Evolutionary conservation across 2,888 invertebrate genomes (phyloP).

Genomic region (Macrostomum cliftonense): DNA sequence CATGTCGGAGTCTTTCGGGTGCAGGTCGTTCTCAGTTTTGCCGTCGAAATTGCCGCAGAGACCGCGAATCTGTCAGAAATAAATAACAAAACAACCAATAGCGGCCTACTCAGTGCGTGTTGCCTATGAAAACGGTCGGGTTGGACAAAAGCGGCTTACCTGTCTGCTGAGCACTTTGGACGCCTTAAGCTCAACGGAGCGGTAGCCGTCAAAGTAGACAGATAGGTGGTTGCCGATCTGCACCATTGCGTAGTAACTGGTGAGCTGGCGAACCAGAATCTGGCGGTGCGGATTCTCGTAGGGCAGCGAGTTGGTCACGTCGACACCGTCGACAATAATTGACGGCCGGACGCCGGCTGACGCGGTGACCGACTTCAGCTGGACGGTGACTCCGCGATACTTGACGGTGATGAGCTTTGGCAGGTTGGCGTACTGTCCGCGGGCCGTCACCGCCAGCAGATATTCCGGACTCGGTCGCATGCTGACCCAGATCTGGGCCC

Average conservation of each 20-base stretch:
- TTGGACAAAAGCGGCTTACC: neutral
- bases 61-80: constrained; percentile 3
- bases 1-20: constrained; percentile 4
- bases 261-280: neutral
- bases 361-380: constrained; percentile 2
- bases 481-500: constrained; percentile 3
- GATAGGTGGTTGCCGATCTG: constrained; percentile 2
- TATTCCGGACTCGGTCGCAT: constrained; percentile 4
- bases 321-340: neutral
- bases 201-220: constrained; percentile 7
- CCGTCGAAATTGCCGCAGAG: constrained; percentile 11
- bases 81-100: too few relatives aligned
- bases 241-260: constrained; percentile 3
- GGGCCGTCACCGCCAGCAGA: too few relatives aligned
- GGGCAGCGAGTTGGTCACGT: constrained; percentile 3
- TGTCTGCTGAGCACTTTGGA: constrained; percentile 2
- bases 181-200: constrained; percentile 6
- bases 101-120: too few relatives aligned
- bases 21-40: constrained; percentile 7
- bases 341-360: neutral
- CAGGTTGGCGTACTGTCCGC: constrained; percentile 1
- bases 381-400: neutral
- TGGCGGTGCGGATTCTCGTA: neutral
- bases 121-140: too few relatives aligned
- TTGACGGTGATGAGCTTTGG: constrained; percentile 4